Percentiles rank a stretch among this genome's conserved stretches.
These are phyloP conservation scores for Typhlomys cinereus DNA, from an alignment of 2,113 vertebrate species.

Conservation along the genomic window DNA sequence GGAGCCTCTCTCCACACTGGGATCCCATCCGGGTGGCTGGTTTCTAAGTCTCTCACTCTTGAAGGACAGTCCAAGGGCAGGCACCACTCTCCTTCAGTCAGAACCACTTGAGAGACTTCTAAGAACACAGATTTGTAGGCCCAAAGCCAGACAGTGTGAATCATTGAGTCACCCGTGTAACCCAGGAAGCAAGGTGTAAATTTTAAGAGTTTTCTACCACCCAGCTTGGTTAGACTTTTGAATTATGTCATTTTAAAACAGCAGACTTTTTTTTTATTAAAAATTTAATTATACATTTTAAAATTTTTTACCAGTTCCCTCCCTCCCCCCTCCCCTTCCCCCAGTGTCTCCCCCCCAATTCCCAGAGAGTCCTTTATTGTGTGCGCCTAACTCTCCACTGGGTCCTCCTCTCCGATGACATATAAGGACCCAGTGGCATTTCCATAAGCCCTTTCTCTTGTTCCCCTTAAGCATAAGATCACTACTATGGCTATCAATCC, in stretches of 20 bases:
- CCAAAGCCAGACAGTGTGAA: not conserved
- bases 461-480: too few relatives aligned
- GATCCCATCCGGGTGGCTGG: not conserved
- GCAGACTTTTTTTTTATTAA: not conserved
- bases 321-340: too few relatives aligned
- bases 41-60: not conserved
- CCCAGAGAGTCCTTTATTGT: too few relatives aligned
- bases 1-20: not conserved
- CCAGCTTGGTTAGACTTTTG: not conserved
- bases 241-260: not conserved
- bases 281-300: too few relatives aligned
- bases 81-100: not conserved
- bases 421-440: too few relatives aligned
- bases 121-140: not conserved
- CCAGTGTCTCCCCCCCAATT: too few relatives aligned
- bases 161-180: not conserved
- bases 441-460: too few relatives aligned
- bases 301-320: too few relatives aligned
- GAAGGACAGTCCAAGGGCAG: slow-evolving; percentile 37
- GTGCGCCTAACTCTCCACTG: too few relatives aligned
- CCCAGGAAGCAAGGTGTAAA: not conserved
- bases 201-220: not conserved
- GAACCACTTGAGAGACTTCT: not conserved
- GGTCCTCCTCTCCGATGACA: too few relatives aligned
- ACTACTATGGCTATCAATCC: too few relatives aligned